Conservation (phyloP, 1,140 invertebrate genomes). For the Aethina tumida region DNA sequence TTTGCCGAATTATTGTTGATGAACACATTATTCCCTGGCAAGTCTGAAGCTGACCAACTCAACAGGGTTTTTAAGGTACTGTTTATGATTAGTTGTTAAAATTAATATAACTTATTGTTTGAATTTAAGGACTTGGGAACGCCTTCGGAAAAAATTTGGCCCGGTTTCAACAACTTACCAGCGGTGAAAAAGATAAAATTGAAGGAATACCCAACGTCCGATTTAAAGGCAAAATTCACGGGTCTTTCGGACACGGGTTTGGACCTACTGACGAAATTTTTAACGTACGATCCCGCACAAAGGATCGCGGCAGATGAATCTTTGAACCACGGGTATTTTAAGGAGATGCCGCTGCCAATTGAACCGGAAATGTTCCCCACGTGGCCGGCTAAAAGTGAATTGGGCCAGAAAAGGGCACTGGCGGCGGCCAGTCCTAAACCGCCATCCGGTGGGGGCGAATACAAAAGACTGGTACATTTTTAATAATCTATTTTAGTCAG, state of each 20-base stretch:
- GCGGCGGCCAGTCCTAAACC: slow-evolving; percentile 79
- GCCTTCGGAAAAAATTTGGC: slow-evolving; percentile 91
- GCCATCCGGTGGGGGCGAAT: slow-evolving; percentile 86
- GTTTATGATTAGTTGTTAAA: slow-evolving; percentile 5
- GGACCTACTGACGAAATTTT: slow-evolving; percentile 70
- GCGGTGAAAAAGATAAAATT: slow-evolving; percentile 87
- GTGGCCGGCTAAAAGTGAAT: slow-evolving; percentile 97
- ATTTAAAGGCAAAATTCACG: slow-evolving; percentile 73
- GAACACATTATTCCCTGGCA: slow-evolving; percentile 93
- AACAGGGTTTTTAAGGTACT: slow-evolving; percentile 84
- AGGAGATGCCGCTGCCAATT: slow-evolving; percentile 83
- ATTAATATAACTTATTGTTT: slow-evolving; percentile 6
- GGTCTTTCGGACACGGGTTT: slow-evolving; percentile 74
- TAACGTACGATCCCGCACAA: slow-evolving; percentile 86
- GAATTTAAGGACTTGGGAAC: slow-evolving; percentile 75
- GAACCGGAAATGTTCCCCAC: slow-evolving; percentile 97
- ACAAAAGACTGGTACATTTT: slow-evolving; percentile 62
- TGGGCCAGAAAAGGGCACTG: slow-evolving; percentile 60
- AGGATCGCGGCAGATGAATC: slow-evolving; percentile 86
- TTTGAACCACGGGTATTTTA: slow-evolving; percentile 81
- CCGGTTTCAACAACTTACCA: slow-evolving; percentile 82
- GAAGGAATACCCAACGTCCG: slow-evolving; percentile 78
- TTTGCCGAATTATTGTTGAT: slow-evolving; percentile 94
- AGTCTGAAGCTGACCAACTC: slow-evolving; percentile 90
- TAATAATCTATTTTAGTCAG: too few species aligned